Base-by-base conservation (phyloP, 2,113 vertebrate species). In the Alethe castanea region DNA sequence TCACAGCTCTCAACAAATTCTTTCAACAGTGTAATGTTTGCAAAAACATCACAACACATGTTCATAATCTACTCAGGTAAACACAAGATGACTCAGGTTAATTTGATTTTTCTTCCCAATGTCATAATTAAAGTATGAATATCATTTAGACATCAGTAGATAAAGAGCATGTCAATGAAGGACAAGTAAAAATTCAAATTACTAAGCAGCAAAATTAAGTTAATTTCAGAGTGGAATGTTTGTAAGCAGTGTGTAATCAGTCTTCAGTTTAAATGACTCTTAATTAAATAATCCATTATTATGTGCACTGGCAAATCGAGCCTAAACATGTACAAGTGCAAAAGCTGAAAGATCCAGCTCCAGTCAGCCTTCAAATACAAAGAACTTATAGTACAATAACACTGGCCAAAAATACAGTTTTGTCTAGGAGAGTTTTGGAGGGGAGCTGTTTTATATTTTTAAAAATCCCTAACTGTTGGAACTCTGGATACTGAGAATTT, bases 261-360 rank as follows among this genome's bases (percentile, higher is more conserved):
- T 74, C 92, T 94, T 96, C 77, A 96, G 89, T 96, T 96, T 92
- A 97, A 98, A 97, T 94, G 67, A 92, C 96, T 97, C 90, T 96
- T 96, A 97, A 97, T 98, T 97, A 98, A 97, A 92, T 91, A 81
- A 97, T 97, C 96, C 97, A 95, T 96, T 96, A 94, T 96, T 91
- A 97, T 61, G 61, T 91, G 96, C 64, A 54, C 62, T 61, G 76
- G 86, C 73, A 95, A 94, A 89, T 90, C 84, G 24, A 98, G 97
- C 86, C 96, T 94, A 90, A 96, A 97, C 97, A 95, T 76, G 97
- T 84, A 92, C 90, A 96, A 97, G 60, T 52, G 25, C 19, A 60
- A 70, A 94, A 92, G 48, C 69, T 94, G 85, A 90, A 74, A 96
- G 60, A 86, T 84, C 54, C 69, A 94, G 40, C 57, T 80, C 48